phyloP scores from a whole-genome alignment of 2,797 vertebrate genomes.

The Crocodylus rhombifer region DNA sequence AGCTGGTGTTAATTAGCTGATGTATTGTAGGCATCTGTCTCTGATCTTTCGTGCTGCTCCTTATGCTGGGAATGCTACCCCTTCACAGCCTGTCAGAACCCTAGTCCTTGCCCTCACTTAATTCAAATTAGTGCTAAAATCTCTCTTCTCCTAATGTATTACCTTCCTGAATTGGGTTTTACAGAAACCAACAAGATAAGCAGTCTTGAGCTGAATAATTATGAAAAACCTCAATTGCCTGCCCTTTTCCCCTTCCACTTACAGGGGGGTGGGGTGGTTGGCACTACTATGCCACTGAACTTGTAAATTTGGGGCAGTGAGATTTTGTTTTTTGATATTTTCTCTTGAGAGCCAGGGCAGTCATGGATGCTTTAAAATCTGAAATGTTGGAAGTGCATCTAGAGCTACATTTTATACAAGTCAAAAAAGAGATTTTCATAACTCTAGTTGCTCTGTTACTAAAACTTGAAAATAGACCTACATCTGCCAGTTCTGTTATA shows the following conservation, averaged over 20 bases:
- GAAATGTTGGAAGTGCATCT: constrained; percentile 11
- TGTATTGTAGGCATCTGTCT: not conserved
- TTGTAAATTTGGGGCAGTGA: not conserved
- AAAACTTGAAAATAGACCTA: no score
- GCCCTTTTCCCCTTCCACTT: not conserved
- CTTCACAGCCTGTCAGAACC: not conserved
- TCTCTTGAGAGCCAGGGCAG: not conserved
- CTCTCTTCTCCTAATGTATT: not conserved
- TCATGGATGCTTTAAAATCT: not conserved
- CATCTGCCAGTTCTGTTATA: not conserved
- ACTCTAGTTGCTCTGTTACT: no score
- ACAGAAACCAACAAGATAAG: not conserved
- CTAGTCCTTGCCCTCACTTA: not conserved
- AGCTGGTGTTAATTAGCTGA: not conserved
- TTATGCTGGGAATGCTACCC: not conserved
- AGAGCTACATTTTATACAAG: constrained; percentile 2
- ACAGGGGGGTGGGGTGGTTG: not conserved
- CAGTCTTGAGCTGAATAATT: not conserved
- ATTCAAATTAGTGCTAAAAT: not conserved
- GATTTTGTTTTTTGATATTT: not conserved
- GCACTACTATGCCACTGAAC: no score
- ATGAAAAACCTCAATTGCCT: not conserved
- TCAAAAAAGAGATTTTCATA: no score
- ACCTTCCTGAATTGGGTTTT: not conserved
- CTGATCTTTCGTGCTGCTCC: not conserved